phyloP scores from a whole-genome alignment of 2,113 vertebrate genomes.

The Pseudorectes ferrugineus region DNA sequence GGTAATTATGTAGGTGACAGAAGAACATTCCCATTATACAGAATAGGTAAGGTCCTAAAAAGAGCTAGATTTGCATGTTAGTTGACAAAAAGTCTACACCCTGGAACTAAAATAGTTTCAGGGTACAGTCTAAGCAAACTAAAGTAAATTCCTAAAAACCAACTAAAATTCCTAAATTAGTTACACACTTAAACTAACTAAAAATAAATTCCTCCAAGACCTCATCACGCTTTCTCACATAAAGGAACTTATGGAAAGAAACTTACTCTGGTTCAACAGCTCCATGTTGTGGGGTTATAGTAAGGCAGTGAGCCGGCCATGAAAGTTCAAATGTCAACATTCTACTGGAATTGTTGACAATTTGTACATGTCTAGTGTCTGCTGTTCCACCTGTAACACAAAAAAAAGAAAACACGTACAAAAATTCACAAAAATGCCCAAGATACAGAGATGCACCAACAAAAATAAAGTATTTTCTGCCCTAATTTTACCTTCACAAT shows the following conservation, averaged over 20 bases:
- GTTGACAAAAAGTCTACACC: not conserved
- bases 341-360: conserved; percentile 78
- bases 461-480: not conserved
- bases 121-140: not conserved
- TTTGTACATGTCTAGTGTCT: conserved; percentile 74
- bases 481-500: not conserved
- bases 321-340: conserved; percentile 87
- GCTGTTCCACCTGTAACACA: conserved; percentile 72
- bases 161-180: not conserved
- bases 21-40: not conserved
- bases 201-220: not conserved
- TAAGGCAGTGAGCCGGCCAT: conserved; percentile 95
- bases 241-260: not conserved
- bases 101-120: not conserved
- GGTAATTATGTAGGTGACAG: not conserved
- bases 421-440: not conserved
- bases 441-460: not conserved
- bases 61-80: not conserved
- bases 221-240: not conserved
- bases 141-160: not conserved
- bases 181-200: not conserved
- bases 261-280: conserved; percentile 84
- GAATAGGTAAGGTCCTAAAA: not conserved
- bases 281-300: conserved; percentile 91
- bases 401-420: not conserved